These are phyloP conservation scores for Uria aalge DNA, from an alignment of 2,113 vertebrate species.

Conservation along the genomic window DNA sequence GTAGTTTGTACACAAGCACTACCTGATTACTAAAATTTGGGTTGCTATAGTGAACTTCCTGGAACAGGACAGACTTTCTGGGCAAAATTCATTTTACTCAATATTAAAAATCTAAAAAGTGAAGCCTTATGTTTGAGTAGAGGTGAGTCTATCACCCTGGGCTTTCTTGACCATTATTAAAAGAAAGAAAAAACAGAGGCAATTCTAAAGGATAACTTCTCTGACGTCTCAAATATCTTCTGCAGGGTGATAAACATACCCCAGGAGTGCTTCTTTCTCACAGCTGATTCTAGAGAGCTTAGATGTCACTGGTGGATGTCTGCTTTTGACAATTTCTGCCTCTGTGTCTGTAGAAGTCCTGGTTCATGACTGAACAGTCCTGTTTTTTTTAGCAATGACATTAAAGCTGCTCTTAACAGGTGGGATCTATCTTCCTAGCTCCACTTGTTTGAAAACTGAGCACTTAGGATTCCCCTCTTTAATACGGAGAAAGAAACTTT, in stretches of 20 bases:
- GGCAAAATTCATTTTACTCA: neutral
- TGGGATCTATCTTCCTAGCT: neutral
- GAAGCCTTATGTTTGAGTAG: neutral
- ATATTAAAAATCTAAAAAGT: neutral
- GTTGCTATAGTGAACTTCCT: neutral
- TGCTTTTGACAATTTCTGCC: neutral
- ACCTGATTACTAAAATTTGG: neutral
- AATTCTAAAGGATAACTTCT: neutral
- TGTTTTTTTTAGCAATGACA: neutral
- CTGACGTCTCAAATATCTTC: neutral
- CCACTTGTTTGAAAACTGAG: neutral
- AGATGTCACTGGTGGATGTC: neutral
- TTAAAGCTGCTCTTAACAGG: neutral
- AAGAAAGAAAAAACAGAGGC: accelerated
- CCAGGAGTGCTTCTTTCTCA: neutral
- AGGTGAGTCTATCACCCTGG: neutral
- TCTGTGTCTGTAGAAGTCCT: neutral
- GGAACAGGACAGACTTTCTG: neutral
- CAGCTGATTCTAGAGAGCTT: neutral
- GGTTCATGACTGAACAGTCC: neutral
- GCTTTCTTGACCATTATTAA: neutral
- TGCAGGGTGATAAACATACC: neutral
- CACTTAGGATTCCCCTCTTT: neutral
- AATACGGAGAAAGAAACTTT: neutral
- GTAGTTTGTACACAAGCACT: neutral